Conservation (phyloP, 2,797 vertebrate genomes). For the Salmo trutta region DNA sequence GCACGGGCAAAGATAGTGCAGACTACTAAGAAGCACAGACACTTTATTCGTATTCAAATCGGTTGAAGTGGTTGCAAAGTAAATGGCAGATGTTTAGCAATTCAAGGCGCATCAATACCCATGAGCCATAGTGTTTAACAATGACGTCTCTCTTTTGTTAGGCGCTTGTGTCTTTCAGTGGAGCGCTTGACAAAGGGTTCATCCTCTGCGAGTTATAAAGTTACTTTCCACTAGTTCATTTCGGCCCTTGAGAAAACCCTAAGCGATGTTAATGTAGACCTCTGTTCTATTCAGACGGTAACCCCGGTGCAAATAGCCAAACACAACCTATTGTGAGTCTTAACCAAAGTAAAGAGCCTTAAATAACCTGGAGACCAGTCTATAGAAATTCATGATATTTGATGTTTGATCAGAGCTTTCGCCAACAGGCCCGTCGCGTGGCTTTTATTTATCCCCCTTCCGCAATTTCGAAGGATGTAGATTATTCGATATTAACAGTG, state of each 20-base stretch:
- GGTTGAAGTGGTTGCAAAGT: constrained; percentile 64
- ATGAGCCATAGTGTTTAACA: constrained; percentile 76
- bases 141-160: constrained; percentile 75
- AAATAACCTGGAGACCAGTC: constrained; percentile 74
- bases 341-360: constrained; percentile 74
- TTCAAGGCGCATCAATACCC: constrained; percentile 80
- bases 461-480: constrained; percentile 23
- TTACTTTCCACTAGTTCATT: constrained; percentile 84
- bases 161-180: constrained; percentile 75
- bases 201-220: constrained; percentile 85
- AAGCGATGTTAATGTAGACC: constrained; percentile 84
- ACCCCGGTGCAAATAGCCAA: constrained; percentile 75
- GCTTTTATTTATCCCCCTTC: constrained; percentile 56
- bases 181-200: constrained; percentile 74
- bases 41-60: constrained; percentile 78
- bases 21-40: constrained; percentile 33
- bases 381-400: constrained; percentile 84
- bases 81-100: constrained; percentile 87
- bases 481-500: neutral
- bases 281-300: constrained; percentile 76
- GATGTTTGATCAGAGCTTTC: constrained; percentile 75
- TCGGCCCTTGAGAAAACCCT: constrained; percentile 78
- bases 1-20: constrained; percentile 47
- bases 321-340: constrained; percentile 74
- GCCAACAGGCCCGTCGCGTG: constrained; percentile 71